Evolutionary conservation across 2,797 vertebrate genomes (phyloP), one percentile per base, ranked within the genome.

Genomic region (Poeciliopsis turneri): DNA sequence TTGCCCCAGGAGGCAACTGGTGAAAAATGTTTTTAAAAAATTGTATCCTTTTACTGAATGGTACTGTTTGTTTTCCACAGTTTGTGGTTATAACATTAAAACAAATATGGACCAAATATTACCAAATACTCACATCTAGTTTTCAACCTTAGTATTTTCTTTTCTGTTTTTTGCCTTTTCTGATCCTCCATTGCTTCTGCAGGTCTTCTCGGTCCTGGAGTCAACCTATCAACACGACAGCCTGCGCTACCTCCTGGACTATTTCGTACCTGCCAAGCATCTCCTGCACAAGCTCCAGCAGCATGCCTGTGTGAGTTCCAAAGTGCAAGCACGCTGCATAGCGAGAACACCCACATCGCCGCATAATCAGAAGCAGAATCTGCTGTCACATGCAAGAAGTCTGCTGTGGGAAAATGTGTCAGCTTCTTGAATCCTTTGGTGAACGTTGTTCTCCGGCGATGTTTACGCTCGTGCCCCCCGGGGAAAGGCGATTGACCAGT

Each of bases 141-240:
- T 28, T 13, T 33, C 49, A 61, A 61, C 12, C 16, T 18, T 33
- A 36, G 33, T 10, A 3, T 64, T 28, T 59, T 59, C 3, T 12
- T n/a, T n/a, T 9, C 12, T 59, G 33, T 33, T 13, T 30, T 15
- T 30, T 75, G 30, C 1, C 16, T 64, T 28, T 39, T n/a, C 23
- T 45, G 20, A 47, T 68, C 81, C 23, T 75, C 33, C 41, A 45
- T 59, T 47, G 10, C 64, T 77, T 47, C 0, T 80, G 9, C 79
- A 96, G 96, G 96, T 96, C 72, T 96, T 96, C 84, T 96, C 96
- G 2, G 95, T 96, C 41, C 88, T 96, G 81, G 96, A 96, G 92
- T 95, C 95, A 8, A 96, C 95, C n/a, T 96, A 96, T 87, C 95
- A 96, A 72, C 95, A 96, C 10, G 96, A 96, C 93, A 96, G 95